Evolutionary conservation across 2,888 invertebrate genomes (phyloP), one percentile per base, ranked within the genome.

Genomic region (Drosophila stalkeri): DNA sequence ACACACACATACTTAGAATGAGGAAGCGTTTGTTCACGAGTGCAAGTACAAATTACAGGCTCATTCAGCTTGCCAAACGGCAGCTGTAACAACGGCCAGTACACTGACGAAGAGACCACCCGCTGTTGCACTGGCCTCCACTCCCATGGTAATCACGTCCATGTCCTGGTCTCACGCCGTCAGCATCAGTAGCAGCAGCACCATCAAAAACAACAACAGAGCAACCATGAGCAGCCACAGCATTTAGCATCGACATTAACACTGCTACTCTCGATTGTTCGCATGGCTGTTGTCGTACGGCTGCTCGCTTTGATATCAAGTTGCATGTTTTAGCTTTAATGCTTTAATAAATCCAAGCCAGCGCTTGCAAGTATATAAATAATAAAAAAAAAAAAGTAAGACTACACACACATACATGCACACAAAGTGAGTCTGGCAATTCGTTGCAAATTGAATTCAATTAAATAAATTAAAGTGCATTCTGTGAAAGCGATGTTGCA

Each of bases 391-490:
- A 43, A 37, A 18, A 55, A 63, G 33, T 12, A n/a, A 51, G 61
- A 4, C 4, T 7, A 3, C 7, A 0, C 39, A 41, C 12, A 11
- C 16, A 39, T 23, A 54, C 16, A 43, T 16, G 39, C 39, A 23
- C 56, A 49, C 27, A 61, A 44, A 61, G 56, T 31, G 56, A 46
- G 41, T 44, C 72, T 64, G 57, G 57, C 60, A 80, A 88, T 83
- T 75, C 62, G 72, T 61, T 51, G 72, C 77, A 83, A 86, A 86
- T 86, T 88, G 72, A 86, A 83, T 86, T 88, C 80, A 86, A 86
- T 88, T 81, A 88, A 86, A 83, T 83, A 83, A 86, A 86, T 83
- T 88, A 83, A 86, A 86, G 69, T 87, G 88, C 88, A 87, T 85
- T 85, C 81, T 76, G 65, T 70, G 77, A 81, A 77, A 85, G 73